Evolutionary conservation across 2,113 vertebrate genomes (phyloP), one percentile per base, ranked within the genome.

Genomic region (Calypte anna): DNA sequence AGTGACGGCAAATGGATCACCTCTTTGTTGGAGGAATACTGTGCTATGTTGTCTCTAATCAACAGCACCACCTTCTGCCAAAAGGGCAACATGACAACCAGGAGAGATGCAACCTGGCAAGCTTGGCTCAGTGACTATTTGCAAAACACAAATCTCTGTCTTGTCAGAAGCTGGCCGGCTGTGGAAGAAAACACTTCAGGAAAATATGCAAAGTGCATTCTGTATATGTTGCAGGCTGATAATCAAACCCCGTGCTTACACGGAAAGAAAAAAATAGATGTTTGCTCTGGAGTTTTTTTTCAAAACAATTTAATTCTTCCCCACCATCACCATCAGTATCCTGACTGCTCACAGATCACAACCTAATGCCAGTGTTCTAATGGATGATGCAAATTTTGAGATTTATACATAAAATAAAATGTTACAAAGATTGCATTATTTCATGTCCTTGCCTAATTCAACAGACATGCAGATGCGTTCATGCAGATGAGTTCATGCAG

Each of bases 1-100:
- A 82, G 88, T 48, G 66, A 95, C 40, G 81, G 90, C n/a, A 72
- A 89, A 91, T 28, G 91, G 90, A 96, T 81, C 76, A 14, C 36
- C 73, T 87, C 53, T 95, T 86, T 82, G 93, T 48, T 21, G 86
- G 70, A 46, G 80, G 90, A 85, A 18, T 10, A 3, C 10, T 20
- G 28, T 12, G 13, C 17, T 31, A 0, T 11, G 3, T 16, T 91
- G 96, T 55, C 88, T 38, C 95, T 97, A 84, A 94, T 82, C 98
- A 98, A 98, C 95, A 98, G 96, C 97, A 73, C 97, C 98, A 98
- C 82, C 97, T 97, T 92, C 97, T 96, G 98, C 84, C 86, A 61
- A 22, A 33, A 44, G 50, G 36, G 27, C 68, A 51, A 21, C 44
- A 46, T 54, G 17, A n/a, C 80, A 25, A 3, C 31, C 6, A 13